A percentile compares a stretch with the other conserved stretches of the same genome.
These are phyloP conservation scores for Spizella passerina DNA, from an alignment of 2,797 vertebrate species.

Conservation along the genomic window DNA sequence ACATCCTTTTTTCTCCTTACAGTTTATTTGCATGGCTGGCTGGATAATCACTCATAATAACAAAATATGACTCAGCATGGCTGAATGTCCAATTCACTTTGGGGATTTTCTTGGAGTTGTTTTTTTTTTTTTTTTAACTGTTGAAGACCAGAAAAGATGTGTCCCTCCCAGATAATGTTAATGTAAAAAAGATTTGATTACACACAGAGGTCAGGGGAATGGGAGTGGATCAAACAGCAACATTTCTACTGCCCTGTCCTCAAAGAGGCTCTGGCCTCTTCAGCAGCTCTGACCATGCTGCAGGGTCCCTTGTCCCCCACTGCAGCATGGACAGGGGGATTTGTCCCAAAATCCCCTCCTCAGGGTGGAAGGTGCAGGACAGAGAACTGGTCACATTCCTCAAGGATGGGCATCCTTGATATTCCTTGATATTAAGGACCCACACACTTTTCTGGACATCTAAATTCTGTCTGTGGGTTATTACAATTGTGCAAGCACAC, in stretches of 20 bases:
- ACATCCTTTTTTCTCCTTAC: not conserved
- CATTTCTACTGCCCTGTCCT: not conserved
- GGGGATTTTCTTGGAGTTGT: not conserved
- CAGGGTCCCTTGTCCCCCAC: rapidly evolving
- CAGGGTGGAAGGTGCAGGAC: rapidly evolving
- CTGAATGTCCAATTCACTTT: not conserved
- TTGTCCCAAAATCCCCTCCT: not conserved
- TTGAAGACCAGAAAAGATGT: not conserved
- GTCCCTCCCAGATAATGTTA: not conserved
- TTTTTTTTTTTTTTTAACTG: not conserved
- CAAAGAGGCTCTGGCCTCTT: not conserved
- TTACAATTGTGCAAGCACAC: not conserved
- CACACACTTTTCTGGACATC: not conserved
- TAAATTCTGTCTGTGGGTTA: not conserved
- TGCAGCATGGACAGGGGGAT: not conserved
- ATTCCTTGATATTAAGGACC: not conserved
- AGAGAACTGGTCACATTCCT: not conserved
- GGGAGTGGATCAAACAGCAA: not conserved
- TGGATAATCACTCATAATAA: slow-evolving; percentile 45
- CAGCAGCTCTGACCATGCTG: not conserved
- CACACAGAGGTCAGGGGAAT: not conserved
- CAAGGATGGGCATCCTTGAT: not conserved
- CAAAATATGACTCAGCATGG: slow-evolving; percentile 55
- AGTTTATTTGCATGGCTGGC: slow-evolving; percentile 24
- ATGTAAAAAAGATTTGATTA: not conserved